phyloP scores from a whole-genome alignment of 2,113 vertebrate genomes.

The Tor tambroides region DNA sequence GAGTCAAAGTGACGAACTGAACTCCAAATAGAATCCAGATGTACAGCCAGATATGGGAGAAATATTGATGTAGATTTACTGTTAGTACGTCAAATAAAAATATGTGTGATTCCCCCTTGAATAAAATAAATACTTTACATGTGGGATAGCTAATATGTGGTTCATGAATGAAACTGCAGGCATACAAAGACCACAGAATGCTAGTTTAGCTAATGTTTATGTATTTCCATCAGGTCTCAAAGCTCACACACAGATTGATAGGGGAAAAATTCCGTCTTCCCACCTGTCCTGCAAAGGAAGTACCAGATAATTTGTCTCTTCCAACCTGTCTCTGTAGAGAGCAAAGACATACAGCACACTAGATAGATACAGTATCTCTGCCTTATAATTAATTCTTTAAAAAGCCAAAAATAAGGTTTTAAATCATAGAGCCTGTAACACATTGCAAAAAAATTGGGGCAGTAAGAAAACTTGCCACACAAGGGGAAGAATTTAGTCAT shows the following conservation, averaged over 20 bases:
- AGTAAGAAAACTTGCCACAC: constrained; percentile 18
- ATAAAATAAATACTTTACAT: constrained; percentile 32
- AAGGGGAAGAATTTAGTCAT: constrained; percentile 32
- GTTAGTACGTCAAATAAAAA: constrained; percentile 1
- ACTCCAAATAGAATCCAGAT: constrained; percentile 51
- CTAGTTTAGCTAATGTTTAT: constrained; percentile 11
- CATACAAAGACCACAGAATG: constrained; percentile 4
- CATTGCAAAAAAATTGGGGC: not conserved
- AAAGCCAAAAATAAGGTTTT: constrained; percentile 6
- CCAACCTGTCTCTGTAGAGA: not conserved
- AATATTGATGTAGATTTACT: constrained; percentile 29
- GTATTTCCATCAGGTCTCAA: constrained; percentile 24
- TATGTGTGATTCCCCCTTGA: constrained; percentile 21
- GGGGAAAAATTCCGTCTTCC: not conserved
- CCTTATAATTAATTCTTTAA: not conserved
- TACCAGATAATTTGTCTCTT: constrained; percentile 17
- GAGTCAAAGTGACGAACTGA: constrained; percentile 32
- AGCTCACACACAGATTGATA: not conserved
- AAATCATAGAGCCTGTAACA: constrained; percentile 18
- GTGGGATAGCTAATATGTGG: constrained; percentile 23
- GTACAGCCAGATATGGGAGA: constrained; percentile 19
- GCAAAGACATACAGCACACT: constrained; percentile 8
- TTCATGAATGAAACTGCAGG: constrained; percentile 23
- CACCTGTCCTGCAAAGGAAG: constrained; percentile 29
- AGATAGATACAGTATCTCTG: not conserved